These are phyloP conservation scores for Nasonovia ribisnigri DNA, from an alignment of 2,888 invertebrate species.

Conservation along the genomic window DNA sequence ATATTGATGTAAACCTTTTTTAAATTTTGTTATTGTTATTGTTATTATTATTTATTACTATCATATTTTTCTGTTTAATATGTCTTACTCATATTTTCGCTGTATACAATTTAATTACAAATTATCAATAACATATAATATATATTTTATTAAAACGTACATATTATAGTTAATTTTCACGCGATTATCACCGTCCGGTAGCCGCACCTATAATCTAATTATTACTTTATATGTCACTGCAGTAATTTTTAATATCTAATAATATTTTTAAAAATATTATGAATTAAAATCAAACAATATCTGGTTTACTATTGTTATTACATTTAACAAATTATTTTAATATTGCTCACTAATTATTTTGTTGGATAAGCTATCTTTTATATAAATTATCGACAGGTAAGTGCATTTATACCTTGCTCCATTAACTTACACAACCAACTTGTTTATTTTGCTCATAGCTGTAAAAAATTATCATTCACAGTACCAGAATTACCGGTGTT, in stretches of 20 bases:
- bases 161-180: background rate
- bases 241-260: background rate
- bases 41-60: too few relatives aligned
- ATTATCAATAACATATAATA: background rate
- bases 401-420: background rate
- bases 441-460: background rate
- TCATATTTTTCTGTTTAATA: background rate
- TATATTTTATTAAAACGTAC: background rate
- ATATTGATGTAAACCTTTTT: background rate
- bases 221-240: background rate
- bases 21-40: too few relatives aligned
- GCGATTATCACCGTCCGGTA: background rate
- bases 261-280: background rate
- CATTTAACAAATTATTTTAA: background rate
- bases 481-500: too few relatives aligned
- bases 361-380: background rate
- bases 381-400: background rate
- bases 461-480: background rate
- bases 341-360: background rate
- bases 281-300: background rate
- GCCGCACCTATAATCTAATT: background rate
- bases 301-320: too few relatives aligned
- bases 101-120: background rate
- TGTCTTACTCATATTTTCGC: background rate
- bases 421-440: background rate